Evolutionary conservation across 2,797 vertebrate genomes (phyloP), one percentile per base, ranked within the genome.

Genomic region (Etheostoma nigrum): DNA sequence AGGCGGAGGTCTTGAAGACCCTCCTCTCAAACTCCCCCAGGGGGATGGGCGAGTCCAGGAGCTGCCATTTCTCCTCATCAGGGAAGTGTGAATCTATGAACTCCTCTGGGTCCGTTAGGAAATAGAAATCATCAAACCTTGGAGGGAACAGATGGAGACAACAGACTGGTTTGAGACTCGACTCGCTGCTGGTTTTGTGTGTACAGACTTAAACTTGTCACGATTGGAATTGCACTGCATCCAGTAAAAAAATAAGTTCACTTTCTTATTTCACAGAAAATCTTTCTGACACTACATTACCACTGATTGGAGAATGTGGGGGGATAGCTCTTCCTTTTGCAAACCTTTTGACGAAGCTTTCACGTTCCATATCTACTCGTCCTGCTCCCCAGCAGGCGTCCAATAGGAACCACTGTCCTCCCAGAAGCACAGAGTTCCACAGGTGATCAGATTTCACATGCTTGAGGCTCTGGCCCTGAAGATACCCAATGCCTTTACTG

Each of bases 311-410:
- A 4, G 14, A 67, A 36, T 14, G 33, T 25, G 13, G 30, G 30
- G 30, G 30, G 30, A 5, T 6, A 5, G 30, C 4, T 33, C 18
- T 8, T 49, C 53, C 21, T 4, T 25, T 53, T 55, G 51, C 90
- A 90, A 71, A 97, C 95, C 95, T 95, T 91, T 95, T 95, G 60
- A 95, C 58, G 27, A 96, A 97, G 77, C 89, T 80, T 76, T 92
- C 91, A 3, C 81, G 89, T 21, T 95, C 91, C 74, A 92, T 86
- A 70, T 96, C 93, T 14, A 96, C 94, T 0, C 87, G 92, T 12
- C 96, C 97, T 4, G 96, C 95, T 0, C 95, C 96, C 97, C 96
- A 96, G 67, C 95, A 96, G 80, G 94, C 93, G 14, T 95, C 96
- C 93, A 97, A 80, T 5, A 96, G 95, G 79, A 92, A 92, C 96